Base-by-base conservation (phyloP, 2,113 vertebrate species). In the Halichoerus grypus region DNA sequence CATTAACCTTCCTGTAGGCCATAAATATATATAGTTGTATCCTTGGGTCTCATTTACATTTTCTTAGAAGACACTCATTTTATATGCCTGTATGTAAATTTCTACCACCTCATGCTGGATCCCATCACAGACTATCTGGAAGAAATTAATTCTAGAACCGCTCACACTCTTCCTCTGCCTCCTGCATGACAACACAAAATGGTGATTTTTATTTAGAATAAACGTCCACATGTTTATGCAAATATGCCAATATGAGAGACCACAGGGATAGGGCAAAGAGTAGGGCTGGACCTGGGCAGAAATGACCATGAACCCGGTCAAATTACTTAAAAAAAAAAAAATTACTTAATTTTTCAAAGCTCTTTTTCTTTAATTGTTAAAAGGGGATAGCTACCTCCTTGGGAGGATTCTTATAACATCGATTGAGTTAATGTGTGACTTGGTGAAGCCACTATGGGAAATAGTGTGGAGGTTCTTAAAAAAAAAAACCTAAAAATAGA, bases 51-150 rank as follows among this genome's bases (percentile, higher is more conserved):
- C 55, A 80, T 87, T 95, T 89, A 86, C 74, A 80, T 96, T 95
- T 95, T 97, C 88, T 94, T 97, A 76, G 86, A 96, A 97, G 77
- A 31, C n/a, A 76, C 39, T 95, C 57, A 86, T 96, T 91, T 83
- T 86, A 33, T 87, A 59, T 95, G 79, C 49, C 69, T 71, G 0
- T 53, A 71, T 96, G 57, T 96, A 93, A 87, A 76, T 94, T 72
- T 67, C n/a, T 94, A 53, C 81, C 33, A 80, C 31, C 42, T 88
- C 26, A 31, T 28, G 67, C 82, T 72, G 49, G 74, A 57, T 94
- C 71, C n/a, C 33, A 4, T 87, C 67, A 39, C 42, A 53, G n/a
- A 69, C 31, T n/a, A 9, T 82, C 42, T 90, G 76, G 42, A 92
- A 88, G 49, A 90, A 82, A 76, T 33, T 63, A 71, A 87, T 92